These are phyloP conservation scores for Corythaeola cristata DNA, from an alignment of 2,113 vertebrate species.

Conservation along the genomic window DNA sequence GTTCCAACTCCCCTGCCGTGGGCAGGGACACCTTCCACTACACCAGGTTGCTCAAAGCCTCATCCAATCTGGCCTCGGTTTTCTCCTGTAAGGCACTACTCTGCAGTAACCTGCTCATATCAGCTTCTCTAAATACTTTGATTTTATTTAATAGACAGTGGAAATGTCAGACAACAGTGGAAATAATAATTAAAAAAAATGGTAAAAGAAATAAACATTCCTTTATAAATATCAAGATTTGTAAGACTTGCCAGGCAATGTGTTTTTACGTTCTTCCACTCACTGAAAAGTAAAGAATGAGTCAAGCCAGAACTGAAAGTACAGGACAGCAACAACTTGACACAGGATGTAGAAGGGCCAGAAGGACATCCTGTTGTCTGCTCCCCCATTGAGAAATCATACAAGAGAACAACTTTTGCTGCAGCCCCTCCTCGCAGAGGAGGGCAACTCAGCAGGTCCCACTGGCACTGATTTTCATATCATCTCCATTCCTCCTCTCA, in stretches of 20 bases:
- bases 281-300: not conserved
- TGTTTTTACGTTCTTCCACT: not conserved
- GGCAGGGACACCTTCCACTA: too few relatives aligned
- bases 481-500: not conserved
- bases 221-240: not conserved
- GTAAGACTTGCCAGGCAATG: not conserved
- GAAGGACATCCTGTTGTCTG: not conserved
- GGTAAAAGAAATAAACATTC: not conserved
- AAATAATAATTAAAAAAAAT: not conserved
- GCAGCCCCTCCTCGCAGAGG: not conserved
- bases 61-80: too few relatives aligned
- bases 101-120: not conserved
- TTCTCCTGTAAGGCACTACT: not conserved
- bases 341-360: not conserved
- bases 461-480: not conserved
- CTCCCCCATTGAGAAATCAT: not conserved
- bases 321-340: not conserved
- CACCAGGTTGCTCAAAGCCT: too few relatives aligned
- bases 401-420: not conserved
- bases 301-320: not conserved
- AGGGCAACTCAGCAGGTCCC: not conserved
- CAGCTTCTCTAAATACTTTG: not conserved
- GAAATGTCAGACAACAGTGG: not conserved
- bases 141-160: not conserved
- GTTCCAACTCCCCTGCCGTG: too few relatives aligned